Conservation (phyloP, 1,140 invertebrate species). For the Caenorhabditis briggsae region DNA sequence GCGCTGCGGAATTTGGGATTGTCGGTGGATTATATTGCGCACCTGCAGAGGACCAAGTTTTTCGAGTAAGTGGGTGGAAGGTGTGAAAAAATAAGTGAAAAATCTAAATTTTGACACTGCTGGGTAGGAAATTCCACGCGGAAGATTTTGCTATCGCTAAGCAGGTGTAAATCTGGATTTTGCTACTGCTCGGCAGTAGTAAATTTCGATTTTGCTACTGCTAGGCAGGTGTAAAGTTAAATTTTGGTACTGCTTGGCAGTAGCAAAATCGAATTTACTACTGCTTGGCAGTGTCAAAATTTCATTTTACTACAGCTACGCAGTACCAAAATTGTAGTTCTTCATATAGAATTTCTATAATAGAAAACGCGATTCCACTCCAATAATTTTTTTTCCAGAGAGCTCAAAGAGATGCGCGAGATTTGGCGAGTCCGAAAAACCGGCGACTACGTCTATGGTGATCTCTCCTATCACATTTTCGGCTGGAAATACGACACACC, state of each 20-base stretch:
- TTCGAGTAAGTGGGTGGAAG: slow-evolving; percentile 14
- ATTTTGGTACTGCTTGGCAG: too few relatives aligned
- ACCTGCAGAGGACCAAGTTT: slow-evolving; percentile 38
- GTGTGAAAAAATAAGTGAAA: not conserved
- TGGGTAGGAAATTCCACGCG: too few relatives aligned
- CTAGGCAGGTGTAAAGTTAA: too few relatives aligned
- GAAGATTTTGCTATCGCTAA: too few relatives aligned
- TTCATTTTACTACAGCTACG: not conserved
- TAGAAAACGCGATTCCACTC: not conserved
- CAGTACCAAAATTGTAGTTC: too few relatives aligned
- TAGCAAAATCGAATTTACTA: too few relatives aligned
- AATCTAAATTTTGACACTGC: too few relatives aligned
- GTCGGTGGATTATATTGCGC: slow-evolving; percentile 21
- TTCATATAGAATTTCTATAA: too few relatives aligned
- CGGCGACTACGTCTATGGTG: slow-evolving; percentile 57
- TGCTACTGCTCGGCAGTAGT: too few relatives aligned
- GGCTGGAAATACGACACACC: slow-evolving; percentile 55
- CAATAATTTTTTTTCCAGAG: slow-evolving; percentile 45
- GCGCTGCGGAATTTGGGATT: slow-evolving; percentile 12
- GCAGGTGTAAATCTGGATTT: too few relatives aligned
- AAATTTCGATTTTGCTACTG: too few relatives aligned
- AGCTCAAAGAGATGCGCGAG: slow-evolving; percentile 58
- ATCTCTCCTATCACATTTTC: slow-evolving; percentile 63
- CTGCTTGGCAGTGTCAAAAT: too few relatives aligned
- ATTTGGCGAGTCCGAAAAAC: slow-evolving; percentile 59